phyloP scores from a whole-genome alignment of 2,888 invertebrate species.

The Mechanitis mazaeus region DNA sequence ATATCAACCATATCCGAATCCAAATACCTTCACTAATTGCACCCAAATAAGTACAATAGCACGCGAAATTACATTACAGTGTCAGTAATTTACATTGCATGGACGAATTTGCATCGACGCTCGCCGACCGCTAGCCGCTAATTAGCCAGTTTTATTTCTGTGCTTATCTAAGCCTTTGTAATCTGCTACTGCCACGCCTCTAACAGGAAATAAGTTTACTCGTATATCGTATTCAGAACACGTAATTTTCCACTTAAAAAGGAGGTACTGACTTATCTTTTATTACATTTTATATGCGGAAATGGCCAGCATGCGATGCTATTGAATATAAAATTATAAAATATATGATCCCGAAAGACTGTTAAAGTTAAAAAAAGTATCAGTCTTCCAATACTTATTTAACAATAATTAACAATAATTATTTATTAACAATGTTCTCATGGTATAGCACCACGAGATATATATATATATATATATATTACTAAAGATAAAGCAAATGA shows the following conservation, averaged over 20 bases:
- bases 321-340: conserved; percentile 5
- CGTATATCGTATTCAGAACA: conserved; percentile 10
- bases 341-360: not conserved
- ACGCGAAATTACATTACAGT: conserved; percentile 29
- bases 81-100: conserved; percentile 43
- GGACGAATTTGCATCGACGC: conserved; percentile 56
- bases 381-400: no score
- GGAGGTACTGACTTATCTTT: conserved; percentile 7
- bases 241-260: conserved; percentile 7
- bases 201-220: conserved; percentile 22
- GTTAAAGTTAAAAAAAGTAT: no score
- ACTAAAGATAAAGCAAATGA: not conserved
- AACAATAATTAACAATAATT: no score
- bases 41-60: conserved; percentile 31
- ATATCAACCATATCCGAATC: conserved; percentile 14
- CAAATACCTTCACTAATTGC: conserved; percentile 28
- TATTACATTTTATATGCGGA: conserved; percentile 7
- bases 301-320: conserved; percentile 3
- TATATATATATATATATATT: not conserved
- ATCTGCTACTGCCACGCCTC: conserved; percentile 60
- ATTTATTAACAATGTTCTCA: no score
- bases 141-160: conserved; percentile 73
- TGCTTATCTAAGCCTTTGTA: conserved; percentile 64
- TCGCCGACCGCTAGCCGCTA: conserved; percentile 43
- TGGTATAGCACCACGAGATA: no score